Base-by-base conservation (phyloP, 53 echinoderm and acorn worm species). In the Arbacia lixula region DNA sequence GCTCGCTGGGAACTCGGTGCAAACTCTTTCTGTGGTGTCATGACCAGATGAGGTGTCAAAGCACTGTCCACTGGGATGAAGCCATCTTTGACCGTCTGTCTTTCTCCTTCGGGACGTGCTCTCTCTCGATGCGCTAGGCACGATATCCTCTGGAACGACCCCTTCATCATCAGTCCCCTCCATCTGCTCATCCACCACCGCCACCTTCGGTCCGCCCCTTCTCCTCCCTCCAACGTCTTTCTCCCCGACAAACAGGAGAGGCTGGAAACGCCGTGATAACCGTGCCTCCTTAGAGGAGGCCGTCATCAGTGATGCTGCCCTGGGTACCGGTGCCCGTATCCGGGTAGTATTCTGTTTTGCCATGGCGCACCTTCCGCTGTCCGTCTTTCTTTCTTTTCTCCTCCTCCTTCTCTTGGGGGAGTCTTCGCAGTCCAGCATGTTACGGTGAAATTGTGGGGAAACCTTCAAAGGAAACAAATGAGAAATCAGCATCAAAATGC, bases 371-470 rank as follows among this genome's bases (percentile, higher is more conserved):
- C 71, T 85, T 20, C 39, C 83, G 9, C 36, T 49, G n/a, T 56
- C 79, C 20, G 46, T 26, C 19, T 65, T 68, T 33, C 60, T 43
- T 12, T 79, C 60, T 40, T 83, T 63, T 3, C 71, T 55, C 31
- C 86, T 82, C 60, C 90, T 73, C 58, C 86, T 58, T 2, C 88
- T 53, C 46, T 55, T 87, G 60, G 69, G 83, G 34, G 76, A 11
- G n/a, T 78, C 79, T 40, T 78, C 69, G 3, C 86, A 67, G 26
- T 80, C 63, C 9, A 87, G 83, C 58, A 61, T 66, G n/a, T 75
- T 87, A 2, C 83, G 87, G 33, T 88, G 76, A 35, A 96, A 91
- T 41, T 96, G 96, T 6, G 96, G 96, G 0, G 96, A 96, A 8
- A 96, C 93, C 96, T 96, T 31, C 20, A 81, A 17, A 1, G 34